Percentiles rank a stretch among this genome's conserved stretches.
phyloP scores from a whole-genome alignment of 2,113 vertebrate genomes.

The Illadopsis cleaveri region DNA sequence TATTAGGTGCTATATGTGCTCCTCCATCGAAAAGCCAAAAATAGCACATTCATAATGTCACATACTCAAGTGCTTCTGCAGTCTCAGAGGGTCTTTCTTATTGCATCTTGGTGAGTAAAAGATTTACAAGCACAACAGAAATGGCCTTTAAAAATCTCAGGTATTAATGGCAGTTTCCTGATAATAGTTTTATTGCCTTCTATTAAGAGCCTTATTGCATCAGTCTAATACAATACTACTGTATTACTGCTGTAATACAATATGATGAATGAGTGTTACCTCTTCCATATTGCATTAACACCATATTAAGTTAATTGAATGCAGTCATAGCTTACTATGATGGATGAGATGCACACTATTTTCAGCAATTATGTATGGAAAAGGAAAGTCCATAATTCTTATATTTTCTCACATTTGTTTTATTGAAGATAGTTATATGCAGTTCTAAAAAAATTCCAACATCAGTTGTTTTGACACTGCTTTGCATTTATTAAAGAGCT shows the following conservation, averaged over 20 bases:
- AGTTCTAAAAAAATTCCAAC: neutral
- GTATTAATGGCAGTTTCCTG: slow-evolving; percentile 50
- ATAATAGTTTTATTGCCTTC: slow-evolving; percentile 31
- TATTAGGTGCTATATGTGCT: neutral
- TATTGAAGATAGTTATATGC: neutral
- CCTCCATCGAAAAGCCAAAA: neutral
- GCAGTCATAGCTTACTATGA: slow-evolving; percentile 43
- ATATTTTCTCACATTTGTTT: neutral
- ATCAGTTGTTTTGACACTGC: neutral
- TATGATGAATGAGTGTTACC: slow-evolving; percentile 67
- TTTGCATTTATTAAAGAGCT: neutral
- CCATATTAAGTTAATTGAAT: slow-evolving; percentile 47
- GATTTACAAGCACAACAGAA: slow-evolving; percentile 42
- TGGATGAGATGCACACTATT: slow-evolving; percentile 53
- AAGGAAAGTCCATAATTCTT: neutral
- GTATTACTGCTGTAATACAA: slow-evolving; percentile 45
- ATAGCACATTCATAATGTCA: slow-evolving; percentile 22
- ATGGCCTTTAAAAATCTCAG: slow-evolving; percentile 26
- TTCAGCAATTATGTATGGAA: slow-evolving; percentile 27
- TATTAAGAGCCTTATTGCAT: slow-evolving; percentile 62
- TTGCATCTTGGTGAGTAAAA: slow-evolving; percentile 26
- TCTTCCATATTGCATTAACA: slow-evolving; percentile 60
- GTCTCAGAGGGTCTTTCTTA: slow-evolving; percentile 53
- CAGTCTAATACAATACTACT: slow-evolving; percentile 49
- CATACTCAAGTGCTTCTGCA: neutral